phyloP scores from a whole-genome alignment of 2,888 invertebrate species.

The Iphiclides podalirius region DNA sequence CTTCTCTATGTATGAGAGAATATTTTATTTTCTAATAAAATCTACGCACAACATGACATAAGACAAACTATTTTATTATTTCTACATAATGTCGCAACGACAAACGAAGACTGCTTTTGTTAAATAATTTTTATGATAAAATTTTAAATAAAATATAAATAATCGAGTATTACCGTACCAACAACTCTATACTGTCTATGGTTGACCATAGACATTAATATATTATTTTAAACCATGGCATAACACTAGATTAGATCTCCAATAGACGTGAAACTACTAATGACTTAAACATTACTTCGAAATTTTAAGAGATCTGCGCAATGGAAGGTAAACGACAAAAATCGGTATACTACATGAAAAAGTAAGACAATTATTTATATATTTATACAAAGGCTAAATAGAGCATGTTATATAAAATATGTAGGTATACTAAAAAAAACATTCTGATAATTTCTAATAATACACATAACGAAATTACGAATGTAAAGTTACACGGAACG shows the following conservation, averaged over 20 bases:
- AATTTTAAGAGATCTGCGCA: conserved; percentile 64
- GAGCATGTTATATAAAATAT: conserved; percentile 44
- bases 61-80: conserved; percentile 54
- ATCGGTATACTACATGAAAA: conserved; percentile 31
- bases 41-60: conserved; percentile 69
- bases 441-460: conserved; percentile 60
- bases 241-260: conserved; percentile 45
- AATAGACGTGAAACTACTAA: conserved; percentile 32
- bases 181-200: conserved; percentile 65
- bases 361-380: conserved; percentile 47
- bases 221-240: conserved; percentile 48
- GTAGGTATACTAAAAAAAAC: conserved; percentile 47
- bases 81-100: conserved; percentile 61
- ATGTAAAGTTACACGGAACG: conserved; percentile 36
- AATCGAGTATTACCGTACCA: conserved; percentile 78
- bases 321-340: conserved; percentile 43
- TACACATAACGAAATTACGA: conserved; percentile 48
- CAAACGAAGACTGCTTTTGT: conserved; percentile 55
- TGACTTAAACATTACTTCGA: conserved; percentile 43
- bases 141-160: conserved; percentile 75
- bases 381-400: conserved; percentile 41
- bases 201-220: conserved; percentile 69
- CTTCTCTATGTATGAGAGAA: conserved; percentile 60
- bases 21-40: conserved; percentile 67
- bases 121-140: conserved; percentile 62